Conservation (phyloP, 2,797 vertebrate genomes). For the Sebastes matsubarae region DNA sequence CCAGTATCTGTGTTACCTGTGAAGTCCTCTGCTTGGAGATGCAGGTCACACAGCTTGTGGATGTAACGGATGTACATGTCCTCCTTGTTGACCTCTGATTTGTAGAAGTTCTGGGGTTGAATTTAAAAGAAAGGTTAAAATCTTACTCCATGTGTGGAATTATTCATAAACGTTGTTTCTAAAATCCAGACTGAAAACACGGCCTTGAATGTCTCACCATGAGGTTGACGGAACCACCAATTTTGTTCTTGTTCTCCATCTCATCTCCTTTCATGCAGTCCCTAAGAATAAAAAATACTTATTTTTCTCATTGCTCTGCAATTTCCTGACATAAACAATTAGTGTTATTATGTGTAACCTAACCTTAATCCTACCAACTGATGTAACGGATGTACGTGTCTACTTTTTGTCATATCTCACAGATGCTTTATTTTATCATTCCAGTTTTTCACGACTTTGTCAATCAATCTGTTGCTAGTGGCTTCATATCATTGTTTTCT, state of each 20-base stretch:
- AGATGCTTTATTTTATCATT: no score
- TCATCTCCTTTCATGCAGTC: conserved; percentile 99
- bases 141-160: neutral
- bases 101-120: conserved; percentile 93
- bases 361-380: neutral
- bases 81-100: conserved; percentile 98
- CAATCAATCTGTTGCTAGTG: no score
- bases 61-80: conserved; percentile 99
- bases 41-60: conserved; percentile 98
- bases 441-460: no score
- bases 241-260: conserved; percentile 94
- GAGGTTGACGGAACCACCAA: conserved; percentile 95
- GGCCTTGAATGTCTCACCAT: conserved; percentile 86
- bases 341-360: neutral
- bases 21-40: conserved; percentile 97
- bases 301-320: neutral
- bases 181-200: neutral
- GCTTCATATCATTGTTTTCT: no score
- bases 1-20: conserved; percentile 84
- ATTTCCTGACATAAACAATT: neutral
- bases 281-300: conserved; percentile 72
- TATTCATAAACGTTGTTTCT: neutral
- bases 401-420: no score
- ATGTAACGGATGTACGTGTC: no score
- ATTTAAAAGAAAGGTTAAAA: conserved; percentile 2